Conservation (phyloP, 2,113 vertebrate species). For the Ploceus nigricollis region DNA sequence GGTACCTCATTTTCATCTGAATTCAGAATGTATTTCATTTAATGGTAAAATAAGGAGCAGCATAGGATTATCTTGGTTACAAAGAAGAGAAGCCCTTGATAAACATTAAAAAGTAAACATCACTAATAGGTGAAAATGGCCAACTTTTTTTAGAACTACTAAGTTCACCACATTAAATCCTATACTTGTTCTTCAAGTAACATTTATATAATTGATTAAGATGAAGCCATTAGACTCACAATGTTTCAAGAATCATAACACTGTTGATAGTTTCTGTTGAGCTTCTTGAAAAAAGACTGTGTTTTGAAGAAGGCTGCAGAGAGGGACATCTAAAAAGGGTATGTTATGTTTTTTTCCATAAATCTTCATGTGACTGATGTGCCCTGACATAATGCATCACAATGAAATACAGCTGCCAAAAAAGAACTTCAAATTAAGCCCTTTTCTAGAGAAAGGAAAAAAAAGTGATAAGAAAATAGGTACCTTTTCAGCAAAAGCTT, state of each 20-base stretch:
- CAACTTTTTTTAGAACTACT: background rate
- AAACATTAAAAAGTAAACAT: slow-evolving; percentile 5
- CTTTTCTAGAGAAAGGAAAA: background rate
- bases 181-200: background rate
- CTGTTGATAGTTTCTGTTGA: background rate
- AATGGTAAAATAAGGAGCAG: background rate
- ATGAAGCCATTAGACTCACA: background rate
- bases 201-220: slow-evolving; percentile 20
- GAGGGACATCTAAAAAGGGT: slow-evolving; percentile 9
- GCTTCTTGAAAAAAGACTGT: background rate
- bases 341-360: slow-evolving; percentile 29
- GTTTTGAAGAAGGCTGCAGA: slow-evolving; percentile 20
- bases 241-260: background rate
- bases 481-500: slow-evolving; percentile 64
- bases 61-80: background rate
- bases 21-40: slow-evolving; percentile 23
- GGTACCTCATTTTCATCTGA: slow-evolving; percentile 55
- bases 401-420: slow-evolving; percentile 60
- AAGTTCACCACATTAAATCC: background rate
- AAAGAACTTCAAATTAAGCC: slow-evolving; percentile 55
- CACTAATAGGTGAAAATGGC: background rate
- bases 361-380: slow-evolving; percentile 57
- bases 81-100: background rate
- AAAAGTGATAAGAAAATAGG: slow-evolving; percentile 63
- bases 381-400: slow-evolving; percentile 55